These are phyloP conservation scores for Pelodiscus sinensis DNA, from an alignment of 2,113 vertebrate species.

Conservation along the genomic window DNA sequence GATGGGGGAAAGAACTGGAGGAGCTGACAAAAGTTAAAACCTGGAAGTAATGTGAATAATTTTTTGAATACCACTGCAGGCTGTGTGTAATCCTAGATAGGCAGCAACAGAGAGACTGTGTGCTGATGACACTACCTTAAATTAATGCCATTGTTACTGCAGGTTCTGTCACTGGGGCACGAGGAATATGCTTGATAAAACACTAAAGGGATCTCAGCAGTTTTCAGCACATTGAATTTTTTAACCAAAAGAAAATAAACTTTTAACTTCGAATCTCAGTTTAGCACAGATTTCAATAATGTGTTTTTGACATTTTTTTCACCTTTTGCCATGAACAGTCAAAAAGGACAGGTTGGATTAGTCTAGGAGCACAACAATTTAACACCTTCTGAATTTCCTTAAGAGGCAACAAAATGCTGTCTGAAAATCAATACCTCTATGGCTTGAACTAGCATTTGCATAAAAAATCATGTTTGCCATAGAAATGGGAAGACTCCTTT, in stretches of 20 bases:
- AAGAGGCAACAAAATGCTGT: neutral
- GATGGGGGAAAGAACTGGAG: neutral
- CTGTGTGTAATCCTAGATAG: neutral
- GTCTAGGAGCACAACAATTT: neutral
- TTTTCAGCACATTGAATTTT: neutral
- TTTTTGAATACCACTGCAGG: neutral
- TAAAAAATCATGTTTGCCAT: neutral
- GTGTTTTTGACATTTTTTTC: rapidly evolving
- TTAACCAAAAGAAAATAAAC: neutral
- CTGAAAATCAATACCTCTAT: neutral
- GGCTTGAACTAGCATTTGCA: neutral
- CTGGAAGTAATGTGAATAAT: neutral
- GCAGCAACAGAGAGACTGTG: neutral
- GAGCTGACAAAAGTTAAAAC: neutral
- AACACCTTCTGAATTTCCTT: neutral
- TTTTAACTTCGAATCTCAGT: neutral
- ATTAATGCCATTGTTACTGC: neutral
- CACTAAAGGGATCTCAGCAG: neutral
- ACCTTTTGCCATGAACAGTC: neutral
- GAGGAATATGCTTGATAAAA: neutral
- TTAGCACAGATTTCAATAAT: neutral
- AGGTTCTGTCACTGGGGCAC: neutral
- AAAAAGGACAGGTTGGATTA: neutral
- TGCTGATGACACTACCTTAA: neutral
- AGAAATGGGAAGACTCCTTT: neutral